These are phyloP conservation scores for Psittacara wagleri DNA, from an alignment of 2,113 vertebrate genomes.

Conservation along the genomic window DNA sequence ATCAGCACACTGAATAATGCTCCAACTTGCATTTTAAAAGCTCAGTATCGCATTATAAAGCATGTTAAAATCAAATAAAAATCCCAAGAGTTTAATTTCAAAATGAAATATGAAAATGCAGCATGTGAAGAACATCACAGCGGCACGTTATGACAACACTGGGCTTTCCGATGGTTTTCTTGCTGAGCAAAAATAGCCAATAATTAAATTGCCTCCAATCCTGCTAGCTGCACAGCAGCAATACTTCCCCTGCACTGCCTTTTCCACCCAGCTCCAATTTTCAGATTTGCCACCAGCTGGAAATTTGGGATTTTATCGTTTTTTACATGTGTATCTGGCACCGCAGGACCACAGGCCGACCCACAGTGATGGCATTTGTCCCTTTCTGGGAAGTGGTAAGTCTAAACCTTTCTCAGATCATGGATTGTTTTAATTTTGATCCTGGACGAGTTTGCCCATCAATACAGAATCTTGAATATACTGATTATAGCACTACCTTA, in stretches of 20 bases:
- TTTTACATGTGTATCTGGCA: not conserved
- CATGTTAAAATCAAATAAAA: not conserved
- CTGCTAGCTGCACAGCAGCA: not conserved
- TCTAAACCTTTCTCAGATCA: not conserved
- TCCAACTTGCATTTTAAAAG: not conserved
- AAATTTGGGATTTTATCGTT: not conserved
- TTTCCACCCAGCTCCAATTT: not conserved
- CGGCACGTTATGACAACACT: rapidly evolving
- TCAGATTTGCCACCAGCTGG: not conserved
- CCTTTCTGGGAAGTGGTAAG: not conserved
- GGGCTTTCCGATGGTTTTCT: not conserved
- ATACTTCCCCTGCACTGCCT: not conserved
- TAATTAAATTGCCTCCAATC: not conserved
- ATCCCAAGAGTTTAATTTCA: not conserved
- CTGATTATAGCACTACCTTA: not conserved
- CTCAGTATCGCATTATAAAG: not conserved
- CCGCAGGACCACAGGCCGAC: not conserved
- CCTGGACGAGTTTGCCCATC: not conserved
- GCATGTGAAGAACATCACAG: not conserved
- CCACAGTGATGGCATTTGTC: not conserved
- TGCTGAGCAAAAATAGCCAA: not conserved
- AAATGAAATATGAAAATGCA: not conserved
- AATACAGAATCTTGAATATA: not conserved
- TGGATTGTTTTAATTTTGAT: not conserved
- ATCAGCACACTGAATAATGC: not conserved